These are phyloP conservation scores for Lycocorax pyrrhopterus DNA, from an alignment of 2,113 vertebrate genomes.

Conservation along the genomic window DNA sequence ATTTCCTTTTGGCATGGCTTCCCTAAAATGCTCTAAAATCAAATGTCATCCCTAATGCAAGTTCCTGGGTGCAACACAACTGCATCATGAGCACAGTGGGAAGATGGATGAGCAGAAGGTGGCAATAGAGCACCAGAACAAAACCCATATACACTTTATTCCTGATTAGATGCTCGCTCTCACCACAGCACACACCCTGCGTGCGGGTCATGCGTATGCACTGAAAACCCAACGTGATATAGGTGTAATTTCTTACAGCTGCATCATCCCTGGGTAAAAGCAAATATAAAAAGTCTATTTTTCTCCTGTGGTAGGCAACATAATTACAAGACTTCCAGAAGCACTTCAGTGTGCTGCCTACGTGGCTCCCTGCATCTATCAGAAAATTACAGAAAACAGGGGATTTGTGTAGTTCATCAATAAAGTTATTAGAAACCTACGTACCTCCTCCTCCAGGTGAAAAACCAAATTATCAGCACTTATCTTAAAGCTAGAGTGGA, in stretches of 20 bases:
- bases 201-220: fast-evolving
- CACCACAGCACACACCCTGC: neutral
- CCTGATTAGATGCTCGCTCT: neutral
- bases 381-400: neutral
- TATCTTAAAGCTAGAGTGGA: neutral
- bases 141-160: fast-evolving
- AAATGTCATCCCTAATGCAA: neutral
- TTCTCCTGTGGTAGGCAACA: neutral
- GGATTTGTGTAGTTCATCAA: fast-evolving
- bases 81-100: fast-evolving
- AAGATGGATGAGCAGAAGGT: neutral
- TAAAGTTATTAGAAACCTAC: neutral
- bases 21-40: neutral
- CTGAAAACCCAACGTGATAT: fast-evolving
- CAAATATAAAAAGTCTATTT: fast-evolving
- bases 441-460: neutral
- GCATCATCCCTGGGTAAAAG: neutral
- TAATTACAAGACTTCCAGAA: neutral
- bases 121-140: neutral
- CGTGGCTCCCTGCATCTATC: fast-evolving
- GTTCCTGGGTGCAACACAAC: fast-evolving
- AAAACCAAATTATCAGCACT: neutral
- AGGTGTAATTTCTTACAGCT: fast-evolving
- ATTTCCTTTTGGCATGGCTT: neutral
- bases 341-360: neutral